phyloP scores from a whole-genome alignment of 2,113 vertebrate genomes.

The Pterocles gutturalis region DNA sequence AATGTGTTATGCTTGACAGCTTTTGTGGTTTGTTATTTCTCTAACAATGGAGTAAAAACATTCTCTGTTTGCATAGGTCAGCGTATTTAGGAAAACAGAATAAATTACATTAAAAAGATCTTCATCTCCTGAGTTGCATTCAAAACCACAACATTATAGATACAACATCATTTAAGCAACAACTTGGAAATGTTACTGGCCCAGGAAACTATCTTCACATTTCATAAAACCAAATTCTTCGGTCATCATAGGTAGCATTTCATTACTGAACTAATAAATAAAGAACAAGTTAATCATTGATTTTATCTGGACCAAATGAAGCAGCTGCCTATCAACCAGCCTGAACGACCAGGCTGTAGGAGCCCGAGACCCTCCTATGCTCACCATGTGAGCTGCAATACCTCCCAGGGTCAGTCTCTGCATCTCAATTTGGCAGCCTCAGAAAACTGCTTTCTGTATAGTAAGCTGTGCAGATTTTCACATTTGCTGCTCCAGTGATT shows the following conservation, averaged over 20 bases:
- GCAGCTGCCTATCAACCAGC: not conserved
- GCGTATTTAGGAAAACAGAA: slow-evolving; percentile 34
- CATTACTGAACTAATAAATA: slow-evolving; percentile 45
- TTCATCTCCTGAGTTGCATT: not conserved
- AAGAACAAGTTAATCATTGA: slow-evolving; percentile 59
- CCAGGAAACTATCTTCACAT: not conserved
- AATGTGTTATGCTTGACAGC: not conserved
- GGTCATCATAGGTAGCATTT: not conserved
- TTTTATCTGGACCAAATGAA: slow-evolving; percentile 25
- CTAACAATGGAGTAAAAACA: slow-evolving; percentile 20
- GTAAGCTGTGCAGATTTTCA: slow-evolving; percentile 76
- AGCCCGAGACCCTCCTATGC: not conserved
- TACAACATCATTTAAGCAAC: not conserved
- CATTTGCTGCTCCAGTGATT: slow-evolving; percentile 78
- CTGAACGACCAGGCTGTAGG: not conserved
- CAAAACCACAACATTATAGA: not conserved
- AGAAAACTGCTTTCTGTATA: slow-evolving; percentile 64
- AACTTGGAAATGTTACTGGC: not conserved
- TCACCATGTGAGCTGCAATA: not conserved
- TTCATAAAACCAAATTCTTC: not conserved
- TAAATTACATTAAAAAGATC: slow-evolving; percentile 28
- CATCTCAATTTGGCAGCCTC: slow-evolving; percentile 65
- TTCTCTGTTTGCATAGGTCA: slow-evolving; percentile 26
- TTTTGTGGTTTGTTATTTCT: slow-evolving; percentile 11
- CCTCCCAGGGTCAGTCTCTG: slow-evolving; percentile 61